Evolutionary conservation across 2,797 vertebrate genomes (phyloP).

Genomic region (Rhinella marina): DNA sequence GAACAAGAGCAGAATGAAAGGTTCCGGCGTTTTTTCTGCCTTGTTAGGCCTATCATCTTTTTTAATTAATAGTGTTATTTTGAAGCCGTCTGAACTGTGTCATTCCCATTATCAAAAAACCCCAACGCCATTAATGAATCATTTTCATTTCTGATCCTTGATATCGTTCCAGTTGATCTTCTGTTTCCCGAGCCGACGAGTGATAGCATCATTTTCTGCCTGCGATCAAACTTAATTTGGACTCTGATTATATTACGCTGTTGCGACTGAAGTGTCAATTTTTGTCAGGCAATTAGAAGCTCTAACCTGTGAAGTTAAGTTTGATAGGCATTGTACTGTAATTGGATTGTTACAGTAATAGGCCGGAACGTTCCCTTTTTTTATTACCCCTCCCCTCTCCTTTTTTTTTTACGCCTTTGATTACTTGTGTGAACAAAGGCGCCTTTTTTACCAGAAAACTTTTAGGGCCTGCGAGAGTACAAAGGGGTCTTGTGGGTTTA

Average conservation of each 20-base stretch:
- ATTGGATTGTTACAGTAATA: conserved; percentile 99
- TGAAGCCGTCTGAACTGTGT: conserved; percentile 98
- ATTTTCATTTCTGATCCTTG: conserved; percentile 98
- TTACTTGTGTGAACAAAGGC: conserved; percentile 79
- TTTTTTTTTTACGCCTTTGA: conserved; percentile 75
- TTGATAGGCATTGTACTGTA: conserved; percentile 99
- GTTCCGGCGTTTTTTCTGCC: conserved; percentile 84
- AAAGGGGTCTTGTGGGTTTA: conserved; percentile 62
- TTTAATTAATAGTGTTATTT: conserved; percentile 99
- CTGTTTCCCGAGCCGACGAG: conserved; percentile 87
- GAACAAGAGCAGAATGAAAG: conserved; percentile 76
- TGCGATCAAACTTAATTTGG: conserved; percentile 99
- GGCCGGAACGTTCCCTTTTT: conserved; percentile 83
- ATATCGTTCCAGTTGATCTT: conserved; percentile 96
- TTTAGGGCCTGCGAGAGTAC: conserved; percentile 69
- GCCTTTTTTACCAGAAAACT: conserved; percentile 75
- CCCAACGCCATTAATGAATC: conserved; percentile 95
- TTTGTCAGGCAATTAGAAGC: conserved; percentile 99
- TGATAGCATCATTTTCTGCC: conserved; percentile 98
- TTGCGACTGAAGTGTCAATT: conserved; percentile 99
- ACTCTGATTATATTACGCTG: conserved; percentile 98
- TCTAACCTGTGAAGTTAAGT: conserved; percentile 99
- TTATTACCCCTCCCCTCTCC: conserved; percentile 67
- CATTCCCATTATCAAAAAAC: conserved; percentile 97
- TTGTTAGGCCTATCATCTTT: conserved; percentile 97